These are phyloP conservation scores for Aphaenogaster rudis DNA, from an alignment of 1,140 invertebrate species.

Conservation along the genomic window DNA sequence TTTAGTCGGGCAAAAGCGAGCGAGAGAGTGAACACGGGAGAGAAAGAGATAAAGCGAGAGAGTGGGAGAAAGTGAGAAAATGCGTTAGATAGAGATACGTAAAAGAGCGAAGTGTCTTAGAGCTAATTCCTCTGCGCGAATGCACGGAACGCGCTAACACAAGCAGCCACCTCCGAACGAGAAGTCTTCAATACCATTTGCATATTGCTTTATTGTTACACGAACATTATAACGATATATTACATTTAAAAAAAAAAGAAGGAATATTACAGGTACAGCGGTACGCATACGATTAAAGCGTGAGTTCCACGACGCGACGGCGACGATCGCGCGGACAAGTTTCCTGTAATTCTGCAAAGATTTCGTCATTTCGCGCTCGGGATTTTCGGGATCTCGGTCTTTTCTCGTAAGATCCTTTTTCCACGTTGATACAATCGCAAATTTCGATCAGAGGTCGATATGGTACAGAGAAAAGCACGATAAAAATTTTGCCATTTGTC, in stretches of 20 bases:
- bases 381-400: neutral
- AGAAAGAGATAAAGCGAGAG: neutral
- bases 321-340: conserved; percentile 33
- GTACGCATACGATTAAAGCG: conserved; percentile 67
- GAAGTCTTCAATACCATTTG: conserved; percentile 77
- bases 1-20: conserved; percentile 41
- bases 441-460: neutral
- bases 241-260: conserved; percentile 64
- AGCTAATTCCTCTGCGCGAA: conserved; percentile 64
- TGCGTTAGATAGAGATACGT: conserved; percentile 50
- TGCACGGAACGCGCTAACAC: conserved; percentile 71
- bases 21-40: neutral
- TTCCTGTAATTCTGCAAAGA: neutral
- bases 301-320: conserved; percentile 57
- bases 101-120: conserved; percentile 73
- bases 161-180: conserved; percentile 67
- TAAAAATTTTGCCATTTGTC: conserved; percentile 1
- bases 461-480: neutral
- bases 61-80: conserved; percentile 18
- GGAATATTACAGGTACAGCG: conserved; percentile 63
- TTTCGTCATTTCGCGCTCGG: conserved; percentile 13
- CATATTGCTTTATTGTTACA: conserved; percentile 80
- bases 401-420: neutral
- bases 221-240: conserved; percentile 76
- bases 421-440: neutral